These are phyloP conservation scores for Bombyx mandarina DNA, from an alignment of 1,140 invertebrate genomes.

Conservation along the genomic window DNA sequence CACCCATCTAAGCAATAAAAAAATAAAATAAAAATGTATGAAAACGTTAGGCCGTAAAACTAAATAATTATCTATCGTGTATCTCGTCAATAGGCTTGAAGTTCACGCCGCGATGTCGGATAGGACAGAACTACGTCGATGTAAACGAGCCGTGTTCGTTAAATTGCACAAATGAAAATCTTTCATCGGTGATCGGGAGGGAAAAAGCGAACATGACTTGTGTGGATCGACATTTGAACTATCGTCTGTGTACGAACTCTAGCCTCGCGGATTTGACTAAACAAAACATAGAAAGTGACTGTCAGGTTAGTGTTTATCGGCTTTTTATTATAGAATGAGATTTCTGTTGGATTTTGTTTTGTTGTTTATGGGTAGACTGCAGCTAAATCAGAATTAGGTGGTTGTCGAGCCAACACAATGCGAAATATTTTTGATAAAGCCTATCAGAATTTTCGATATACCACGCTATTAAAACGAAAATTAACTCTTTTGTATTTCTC, in stretches of 20 bases:
- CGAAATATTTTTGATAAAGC: no score
- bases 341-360: no score
- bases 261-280: conserved; percentile 12
- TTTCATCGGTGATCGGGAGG: conserved; percentile 18
- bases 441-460: no score
- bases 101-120: conserved; percentile 32
- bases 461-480: no score
- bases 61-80: no score
- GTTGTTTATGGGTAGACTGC: no score
- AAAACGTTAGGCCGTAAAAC: no score
- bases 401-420: no score
- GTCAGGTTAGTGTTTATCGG: conserved; percentile 20
- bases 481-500: no score
- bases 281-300: conserved; percentile 15
- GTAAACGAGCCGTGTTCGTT: conserved; percentile 39
- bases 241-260: conserved; percentile 24
- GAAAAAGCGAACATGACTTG: conserved; percentile 36
- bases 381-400: no score
- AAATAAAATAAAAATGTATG: no score
- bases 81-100: conserved; percentile 20
- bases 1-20: neutral
- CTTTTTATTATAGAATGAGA: neutral
- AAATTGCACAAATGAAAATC: conserved; percentile 26
- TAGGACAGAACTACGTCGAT: conserved; percentile 32
- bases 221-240: conserved; percentile 24